Conservation (phyloP, 2,888 invertebrate genomes). For the Hypomecis punctinalis region DNA sequence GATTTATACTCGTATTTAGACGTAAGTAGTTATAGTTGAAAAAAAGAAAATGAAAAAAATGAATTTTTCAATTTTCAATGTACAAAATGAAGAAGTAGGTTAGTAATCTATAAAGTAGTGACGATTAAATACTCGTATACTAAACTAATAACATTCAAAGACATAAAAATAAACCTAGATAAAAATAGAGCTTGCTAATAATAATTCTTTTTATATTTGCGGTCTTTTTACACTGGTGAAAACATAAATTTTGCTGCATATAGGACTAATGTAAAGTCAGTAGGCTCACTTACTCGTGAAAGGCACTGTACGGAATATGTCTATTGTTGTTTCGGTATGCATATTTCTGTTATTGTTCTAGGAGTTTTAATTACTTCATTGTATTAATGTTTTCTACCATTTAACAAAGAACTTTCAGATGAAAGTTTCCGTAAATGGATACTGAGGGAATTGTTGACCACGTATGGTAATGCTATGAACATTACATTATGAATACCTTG, state of each 20-base stretch:
- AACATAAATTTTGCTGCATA: too few relatives aligned
- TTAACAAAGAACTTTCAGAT: conserved; percentile 32
- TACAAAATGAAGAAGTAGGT: background rate
- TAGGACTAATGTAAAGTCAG: too few relatives aligned
- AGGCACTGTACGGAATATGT: conserved; percentile 42
- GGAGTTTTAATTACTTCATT: conserved; percentile 42
- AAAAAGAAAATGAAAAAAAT: too few relatives aligned
- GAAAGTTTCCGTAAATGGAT: conserved; percentile 33
- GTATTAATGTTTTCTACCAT: conserved; percentile 36
- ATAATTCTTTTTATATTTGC: too few relatives aligned
- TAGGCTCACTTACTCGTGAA: conserved; percentile 43
- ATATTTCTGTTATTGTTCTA: conserved; percentile 43
- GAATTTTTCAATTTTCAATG: too few relatives aligned
- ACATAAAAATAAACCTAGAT: too few relatives aligned
- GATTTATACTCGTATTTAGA: conserved; percentile 23
- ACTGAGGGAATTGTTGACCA: conserved; percentile 3
- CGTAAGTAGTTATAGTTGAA: too few relatives aligned
- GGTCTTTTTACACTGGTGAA: too few relatives aligned
- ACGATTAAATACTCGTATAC: too few relatives aligned
- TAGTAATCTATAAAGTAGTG: too few relatives aligned
- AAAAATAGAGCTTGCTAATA: too few relatives aligned
- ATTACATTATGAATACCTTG: background rate
- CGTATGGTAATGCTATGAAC: background rate
- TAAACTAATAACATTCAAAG: too few relatives aligned
- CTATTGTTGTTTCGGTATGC: conserved; percentile 41